These are phyloP conservation scores for Strix uralensis DNA, from an alignment of 2,113 vertebrate species.

Conservation along the genomic window DNA sequence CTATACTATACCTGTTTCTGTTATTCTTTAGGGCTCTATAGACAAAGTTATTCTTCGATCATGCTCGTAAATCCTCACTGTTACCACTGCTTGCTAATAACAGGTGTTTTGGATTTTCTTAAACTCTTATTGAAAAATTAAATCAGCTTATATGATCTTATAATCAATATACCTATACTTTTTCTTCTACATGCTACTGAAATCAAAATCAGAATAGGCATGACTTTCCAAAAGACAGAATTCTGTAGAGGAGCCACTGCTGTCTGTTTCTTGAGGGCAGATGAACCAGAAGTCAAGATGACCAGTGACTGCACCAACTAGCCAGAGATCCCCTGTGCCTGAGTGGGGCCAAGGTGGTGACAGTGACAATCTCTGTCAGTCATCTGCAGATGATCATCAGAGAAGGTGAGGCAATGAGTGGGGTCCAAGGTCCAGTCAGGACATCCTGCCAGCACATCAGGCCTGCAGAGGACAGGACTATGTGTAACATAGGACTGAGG, in stretches of 20 bases:
- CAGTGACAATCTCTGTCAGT: background rate
- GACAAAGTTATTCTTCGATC: background rate
- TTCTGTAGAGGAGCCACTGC: background rate
- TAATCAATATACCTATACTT: background rate
- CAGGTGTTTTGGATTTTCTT: background rate
- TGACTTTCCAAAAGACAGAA: background rate
- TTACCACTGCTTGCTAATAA: background rate
- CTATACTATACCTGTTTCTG: background rate
- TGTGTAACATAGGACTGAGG: background rate
- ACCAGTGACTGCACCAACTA: background rate
- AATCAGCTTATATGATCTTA: background rate
- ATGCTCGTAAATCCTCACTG: background rate
- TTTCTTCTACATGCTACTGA: background rate
- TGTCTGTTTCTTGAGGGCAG: background rate
- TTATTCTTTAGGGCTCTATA: background rate
- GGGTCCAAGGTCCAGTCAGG: background rate
- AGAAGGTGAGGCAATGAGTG: background rate
- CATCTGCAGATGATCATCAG: background rate
- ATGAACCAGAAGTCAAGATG: background rate
- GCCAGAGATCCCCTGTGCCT: background rate
- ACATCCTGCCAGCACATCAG: background rate
- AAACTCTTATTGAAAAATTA: background rate
- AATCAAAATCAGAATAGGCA: background rate
- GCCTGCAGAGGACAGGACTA: background rate
- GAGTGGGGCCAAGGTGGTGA: background rate